These are phyloP conservation scores for Selene dorsalis DNA, from an alignment of 2,797 vertebrate species.

Conservation along the genomic window DNA sequence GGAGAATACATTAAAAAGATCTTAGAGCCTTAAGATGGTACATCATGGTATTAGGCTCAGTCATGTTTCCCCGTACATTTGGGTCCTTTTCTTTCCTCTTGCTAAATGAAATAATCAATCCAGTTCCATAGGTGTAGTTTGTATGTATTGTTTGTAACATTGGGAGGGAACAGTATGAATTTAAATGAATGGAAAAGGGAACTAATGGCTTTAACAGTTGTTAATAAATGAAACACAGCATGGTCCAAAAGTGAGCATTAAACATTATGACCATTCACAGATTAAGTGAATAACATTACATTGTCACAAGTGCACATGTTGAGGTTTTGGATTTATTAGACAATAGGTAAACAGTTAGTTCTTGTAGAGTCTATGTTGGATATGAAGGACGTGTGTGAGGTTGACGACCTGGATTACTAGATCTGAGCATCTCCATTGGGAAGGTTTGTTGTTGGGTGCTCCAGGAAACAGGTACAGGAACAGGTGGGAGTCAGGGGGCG, in stretches of 20 bases:
- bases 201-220: neutral
- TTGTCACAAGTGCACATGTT: neutral
- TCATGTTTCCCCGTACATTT: conserved; percentile 81
- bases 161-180: conserved; percentile 73
- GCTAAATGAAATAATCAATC: conserved; percentile 91
- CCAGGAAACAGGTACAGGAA: no score
- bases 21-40: conserved; percentile 97
- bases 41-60: conserved; percentile 92
- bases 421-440: neutral
- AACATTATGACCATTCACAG: neutral
- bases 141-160: conserved; percentile 53
- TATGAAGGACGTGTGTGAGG: neutral
- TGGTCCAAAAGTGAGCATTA: neutral
- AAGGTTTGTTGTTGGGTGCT: no score
- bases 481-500: no score
- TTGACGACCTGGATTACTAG: neutral
- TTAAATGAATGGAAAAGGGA: neutral
- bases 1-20: conserved; percentile 99
- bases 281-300: neutral
- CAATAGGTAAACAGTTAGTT: neutral
- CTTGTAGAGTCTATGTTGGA: neutral
- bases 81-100: conserved; percentile 72
- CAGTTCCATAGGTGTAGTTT: conserved; percentile 82
- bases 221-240: neutral
- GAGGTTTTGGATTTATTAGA: neutral